Percentiles rank a stretch among this genome's conserved stretches.
These are phyloP conservation scores for Teleiodes luculella DNA, from an alignment of 2,888 invertebrate species.

Conservation along the genomic window DNA sequence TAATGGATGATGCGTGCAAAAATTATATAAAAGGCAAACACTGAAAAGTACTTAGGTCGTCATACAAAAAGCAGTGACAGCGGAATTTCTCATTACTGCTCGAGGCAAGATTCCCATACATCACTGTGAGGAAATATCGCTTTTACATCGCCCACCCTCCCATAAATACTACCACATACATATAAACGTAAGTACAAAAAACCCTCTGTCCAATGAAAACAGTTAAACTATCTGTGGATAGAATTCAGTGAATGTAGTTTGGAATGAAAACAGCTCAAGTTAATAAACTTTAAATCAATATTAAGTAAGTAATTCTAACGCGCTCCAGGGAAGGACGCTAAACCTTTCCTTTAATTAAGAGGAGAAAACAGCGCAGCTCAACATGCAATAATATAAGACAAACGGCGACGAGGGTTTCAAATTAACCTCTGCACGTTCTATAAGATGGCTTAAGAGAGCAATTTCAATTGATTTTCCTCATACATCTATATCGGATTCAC, in stretches of 20 bases:
- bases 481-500: neutral
- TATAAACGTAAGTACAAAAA: slow-evolving; percentile 18
- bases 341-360: slow-evolving; percentile 51
- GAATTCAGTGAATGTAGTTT: slow-evolving; percentile 32
- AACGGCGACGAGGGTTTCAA: slow-evolving; percentile 5
- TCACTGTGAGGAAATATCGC: slow-evolving; percentile 72
- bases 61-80: slow-evolving; percentile 69
- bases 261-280: slow-evolving; percentile 45
- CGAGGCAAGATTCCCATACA: slow-evolving; percentile 68
- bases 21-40: slow-evolving; percentile 37
- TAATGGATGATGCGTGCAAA: slow-evolving; percentile 32
- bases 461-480: neutral
- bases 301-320: slow-evolving; percentile 43
- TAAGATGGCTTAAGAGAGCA: neutral
- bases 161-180: slow-evolving; percentile 60
- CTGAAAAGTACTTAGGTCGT: slow-evolving; percentile 50
- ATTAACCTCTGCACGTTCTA: neutral
- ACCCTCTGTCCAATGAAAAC: neutral
- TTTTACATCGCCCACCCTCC: slow-evolving; percentile 58
- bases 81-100: slow-evolving; percentile 74
- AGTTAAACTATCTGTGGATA: neutral
- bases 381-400: slow-evolving; percentile 32
- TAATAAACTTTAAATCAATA: slow-evolving; percentile 42
- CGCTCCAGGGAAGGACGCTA: slow-evolving; percentile 31
- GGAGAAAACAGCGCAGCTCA: slow-evolving; percentile 39